These are phyloP conservation scores for Leptodactylus fuscus DNA, from an alignment of 2,113 vertebrate species.

Conservation along the genomic window DNA sequence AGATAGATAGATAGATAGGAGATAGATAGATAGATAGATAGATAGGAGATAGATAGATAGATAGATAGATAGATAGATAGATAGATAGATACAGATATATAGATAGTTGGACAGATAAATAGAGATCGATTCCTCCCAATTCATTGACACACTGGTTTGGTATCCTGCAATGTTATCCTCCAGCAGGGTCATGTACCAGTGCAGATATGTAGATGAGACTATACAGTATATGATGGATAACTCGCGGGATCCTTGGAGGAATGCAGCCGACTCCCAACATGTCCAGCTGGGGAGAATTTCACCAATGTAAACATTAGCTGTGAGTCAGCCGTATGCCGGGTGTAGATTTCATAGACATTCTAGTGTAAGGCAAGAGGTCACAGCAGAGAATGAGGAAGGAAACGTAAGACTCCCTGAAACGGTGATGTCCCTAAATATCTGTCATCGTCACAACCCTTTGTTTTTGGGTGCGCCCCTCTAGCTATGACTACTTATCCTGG, in stretches of 20 bases:
- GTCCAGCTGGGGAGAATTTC: constrained; percentile 10
- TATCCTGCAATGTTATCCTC: neutral
- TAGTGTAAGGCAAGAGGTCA: constrained; percentile 1
- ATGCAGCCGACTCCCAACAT: neutral
- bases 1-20: too few species aligned
- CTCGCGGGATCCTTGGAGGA: neutral
- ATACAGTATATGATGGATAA: neutral
- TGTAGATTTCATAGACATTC: neutral
- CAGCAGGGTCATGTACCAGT: neutral
- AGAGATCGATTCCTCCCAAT: too few species aligned
- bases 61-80: too few species aligned
- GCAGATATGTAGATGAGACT: neutral
- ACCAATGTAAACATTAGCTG: constrained; percentile 11
- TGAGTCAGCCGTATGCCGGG: neutral
- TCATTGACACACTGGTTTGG: too few species aligned
- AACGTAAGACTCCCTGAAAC: neutral
- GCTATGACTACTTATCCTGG: neutral
- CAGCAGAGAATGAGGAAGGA: constrained; percentile 26
- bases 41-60: too few species aligned
- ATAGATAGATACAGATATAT: too few species aligned
- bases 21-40: too few species aligned
- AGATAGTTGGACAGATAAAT: too few species aligned
- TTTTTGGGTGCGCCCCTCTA: neutral
- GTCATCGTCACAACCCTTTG: neutral
- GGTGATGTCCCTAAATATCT: neutral